Evolutionary conservation across 2,113 vertebrate species (phyloP).

Genomic region (Heteronetta atricapilla): DNA sequence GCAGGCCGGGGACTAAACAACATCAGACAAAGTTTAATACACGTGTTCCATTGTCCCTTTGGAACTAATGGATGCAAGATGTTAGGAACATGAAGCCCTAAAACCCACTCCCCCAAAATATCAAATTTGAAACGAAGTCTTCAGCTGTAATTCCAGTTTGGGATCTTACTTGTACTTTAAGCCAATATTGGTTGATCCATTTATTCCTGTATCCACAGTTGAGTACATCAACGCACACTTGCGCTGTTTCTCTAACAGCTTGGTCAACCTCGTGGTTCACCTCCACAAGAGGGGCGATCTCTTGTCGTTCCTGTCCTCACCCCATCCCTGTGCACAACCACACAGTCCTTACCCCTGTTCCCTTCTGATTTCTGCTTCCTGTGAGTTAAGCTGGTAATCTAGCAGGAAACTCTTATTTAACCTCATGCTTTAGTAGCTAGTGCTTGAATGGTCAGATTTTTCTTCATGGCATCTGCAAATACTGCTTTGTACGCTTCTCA

Average conservation of each 20-base stretch:
- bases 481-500: not conserved
- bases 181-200: rapidly evolving
- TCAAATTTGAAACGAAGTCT: not conserved
- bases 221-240: rapidly evolving
- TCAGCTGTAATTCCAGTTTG: not conserved
- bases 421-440: not conserved
- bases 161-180: not conserved
- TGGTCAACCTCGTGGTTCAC: not conserved
- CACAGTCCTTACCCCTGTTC: not conserved
- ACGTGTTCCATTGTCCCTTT: not conserved
- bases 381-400: not conserved
- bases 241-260: not conserved
- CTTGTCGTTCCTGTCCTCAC: not conserved
- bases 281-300: not conserved
- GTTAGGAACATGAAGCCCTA: not conserved
- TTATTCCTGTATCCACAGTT: not conserved
- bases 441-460: not conserved
- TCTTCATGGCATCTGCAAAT: not conserved
- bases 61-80: not conserved
- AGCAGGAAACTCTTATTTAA: not conserved
- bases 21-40: not conserved
- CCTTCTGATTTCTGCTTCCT: not conserved
- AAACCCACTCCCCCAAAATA: rapidly evolving
- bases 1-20: not conserved
- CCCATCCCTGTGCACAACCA: not conserved